phyloP scores from a whole-genome alignment of 2,113 vertebrate genomes.

The Porphyrio hochstetteri region DNA sequence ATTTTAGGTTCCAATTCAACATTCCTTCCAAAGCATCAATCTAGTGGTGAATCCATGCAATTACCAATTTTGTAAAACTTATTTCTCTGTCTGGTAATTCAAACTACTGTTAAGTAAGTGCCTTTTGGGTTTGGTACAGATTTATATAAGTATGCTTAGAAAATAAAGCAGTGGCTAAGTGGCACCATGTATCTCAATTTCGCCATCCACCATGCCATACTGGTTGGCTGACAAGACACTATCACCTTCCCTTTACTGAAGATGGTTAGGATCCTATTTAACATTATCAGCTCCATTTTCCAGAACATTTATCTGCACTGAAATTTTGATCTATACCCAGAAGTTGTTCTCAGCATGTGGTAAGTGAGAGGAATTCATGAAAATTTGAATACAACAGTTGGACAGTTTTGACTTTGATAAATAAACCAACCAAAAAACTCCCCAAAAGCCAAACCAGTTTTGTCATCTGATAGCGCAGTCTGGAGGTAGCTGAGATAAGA shows the following conservation, averaged over 20 bases:
- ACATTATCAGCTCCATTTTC: background rate
- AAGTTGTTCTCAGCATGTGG: background rate
- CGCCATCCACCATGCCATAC: background rate
- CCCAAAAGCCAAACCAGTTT: background rate
- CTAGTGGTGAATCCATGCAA: conserved; percentile 32
- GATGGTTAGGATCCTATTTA: background rate
- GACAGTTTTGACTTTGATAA: background rate
- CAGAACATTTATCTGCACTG: background rate
- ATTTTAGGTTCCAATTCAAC: conserved; percentile 54
- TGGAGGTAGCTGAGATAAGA: background rate
- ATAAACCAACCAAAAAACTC: rapidly evolving
- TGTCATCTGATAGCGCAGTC: background rate
- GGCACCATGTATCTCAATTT: background rate
- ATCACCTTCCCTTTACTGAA: background rate
- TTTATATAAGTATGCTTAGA: background rate
- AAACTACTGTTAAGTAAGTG: background rate
- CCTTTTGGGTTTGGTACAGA: background rate
- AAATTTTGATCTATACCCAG: background rate
- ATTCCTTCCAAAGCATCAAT: conserved; percentile 49
- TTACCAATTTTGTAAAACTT: conserved; percentile 42
- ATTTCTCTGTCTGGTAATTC: background rate
- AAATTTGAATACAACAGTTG: background rate
- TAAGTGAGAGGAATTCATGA: background rate
- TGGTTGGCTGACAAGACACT: background rate
- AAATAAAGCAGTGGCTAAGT: background rate